Base-by-base conservation (phyloP, 2,888 invertebrate species). In the Polydrusus cervinus region DNA sequence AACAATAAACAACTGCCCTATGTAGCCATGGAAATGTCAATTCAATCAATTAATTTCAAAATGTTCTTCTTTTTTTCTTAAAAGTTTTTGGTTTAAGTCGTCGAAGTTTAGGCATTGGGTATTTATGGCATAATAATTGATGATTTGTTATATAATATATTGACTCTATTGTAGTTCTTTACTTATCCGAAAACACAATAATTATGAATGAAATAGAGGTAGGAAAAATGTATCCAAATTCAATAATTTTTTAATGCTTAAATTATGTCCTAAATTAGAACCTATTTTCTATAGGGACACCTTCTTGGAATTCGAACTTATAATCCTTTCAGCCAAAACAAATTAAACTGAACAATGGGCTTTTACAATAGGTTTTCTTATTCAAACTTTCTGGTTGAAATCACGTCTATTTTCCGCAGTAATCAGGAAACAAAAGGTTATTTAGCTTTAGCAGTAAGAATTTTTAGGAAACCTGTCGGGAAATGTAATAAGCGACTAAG, bases 371-470 rank as follows among this genome's bases (percentile, higher is more conserved):
- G 62, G 62, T 60, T 71, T 71, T 71, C 70, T 71, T 71, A 71
- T 71, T 71, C 70, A 61, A 62, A 71, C 70, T 62, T 62, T 62
- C 61, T 51, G 62, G 62, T 62, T 57, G 30, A 71, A 71, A 71
- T 71, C 51, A 61, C 62, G 51, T 16, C 51, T 20, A 71, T 71
- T 71, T 71, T 71, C 70, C 25, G 70, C 70, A 53, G 62, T 62
- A 71, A 71, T 71, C 62, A 71, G 53, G 57, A 68, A 68, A 68
- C 68, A 68, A 68, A 68, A 43, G 68, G 18, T 57, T 43, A 68
- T 68, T 68, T 68, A 57, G 57, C 55, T 55, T 68, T 25, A 57
- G 68, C 30, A 14, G 34, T 57, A 43, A 40, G 30, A 57, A 40
- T 57, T 57, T 40, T 20, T 38, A 30, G 6, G 13, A 3, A 60